Evolutionary conservation across 2,797 vertebrate genomes (phyloP).

Genomic region (Ataeniobius toweri): DNA sequence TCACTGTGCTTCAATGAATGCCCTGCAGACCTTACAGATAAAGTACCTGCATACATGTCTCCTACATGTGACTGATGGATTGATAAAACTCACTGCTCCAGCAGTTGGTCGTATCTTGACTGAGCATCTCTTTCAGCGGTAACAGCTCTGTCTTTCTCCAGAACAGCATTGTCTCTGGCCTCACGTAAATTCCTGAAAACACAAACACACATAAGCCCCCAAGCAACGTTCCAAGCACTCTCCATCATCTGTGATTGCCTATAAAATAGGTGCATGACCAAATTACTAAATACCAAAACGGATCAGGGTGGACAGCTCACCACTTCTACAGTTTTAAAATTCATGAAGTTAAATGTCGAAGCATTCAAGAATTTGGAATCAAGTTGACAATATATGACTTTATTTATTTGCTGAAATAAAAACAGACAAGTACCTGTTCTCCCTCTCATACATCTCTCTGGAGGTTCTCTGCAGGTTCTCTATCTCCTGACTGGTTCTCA

Average conservation of each 20-base stretch:
- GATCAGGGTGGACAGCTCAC: no score
- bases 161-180: slow-evolving; percentile 89
- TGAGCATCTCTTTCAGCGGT: slow-evolving; percentile 86
- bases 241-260: not conserved
- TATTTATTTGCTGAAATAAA: not conserved
- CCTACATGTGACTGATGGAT: no score
- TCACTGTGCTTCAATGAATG: not conserved
- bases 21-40: not conserved
- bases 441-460: slow-evolving; percentile 96
- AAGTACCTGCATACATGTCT: not conserved
- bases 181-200: slow-evolving; percentile 90
- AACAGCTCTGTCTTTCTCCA: slow-evolving; percentile 90
- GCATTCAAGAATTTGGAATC: not conserved
- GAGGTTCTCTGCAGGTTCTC: slow-evolving; percentile 90
- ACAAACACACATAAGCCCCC: not conserved
- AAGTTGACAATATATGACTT: not conserved
- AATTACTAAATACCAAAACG: not conserved
- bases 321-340: not conserved
- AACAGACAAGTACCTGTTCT: slow-evolving; percentile 86
- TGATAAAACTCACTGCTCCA: slow-evolving; percentile 89
- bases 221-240: no score
- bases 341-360: not conserved
- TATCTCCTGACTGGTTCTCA: slow-evolving; percentile 94
- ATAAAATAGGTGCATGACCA: not conserved
- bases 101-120: slow-evolving; percentile 89